A percentile compares a stretch with the other conserved stretches of the same genome.
Evolutionary conservation across 2,888 invertebrate species (phyloP).

Genomic region (Oegoconia quadripuncta): DNA sequence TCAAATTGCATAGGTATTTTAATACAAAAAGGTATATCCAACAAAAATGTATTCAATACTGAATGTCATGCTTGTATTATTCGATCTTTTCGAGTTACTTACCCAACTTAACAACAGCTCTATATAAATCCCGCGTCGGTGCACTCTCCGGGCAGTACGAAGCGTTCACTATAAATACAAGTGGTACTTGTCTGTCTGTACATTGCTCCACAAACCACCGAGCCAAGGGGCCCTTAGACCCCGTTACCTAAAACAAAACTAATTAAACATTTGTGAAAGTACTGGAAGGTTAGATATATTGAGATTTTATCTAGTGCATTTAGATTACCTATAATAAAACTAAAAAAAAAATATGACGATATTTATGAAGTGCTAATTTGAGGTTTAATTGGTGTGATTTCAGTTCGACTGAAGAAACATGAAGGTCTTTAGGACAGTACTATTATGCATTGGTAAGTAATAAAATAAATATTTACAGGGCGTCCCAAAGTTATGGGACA

Average conservation of each 20-base stretch:
- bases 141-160: conserved; percentile 28
- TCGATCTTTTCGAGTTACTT: no score
- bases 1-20: no score
- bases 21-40: no score
- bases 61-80: no score
- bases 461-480: not conserved
- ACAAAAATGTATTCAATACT: no score
- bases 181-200: conserved; percentile 37
- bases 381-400: conserved; percentile 43
- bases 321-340: no score
- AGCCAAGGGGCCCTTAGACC: conserved; percentile 51
- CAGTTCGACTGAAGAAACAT: conserved; percentile 68
- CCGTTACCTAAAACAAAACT: conserved; percentile 43
- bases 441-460: conserved; percentile 63
- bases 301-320: conserved; percentile 1
- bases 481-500: no score
- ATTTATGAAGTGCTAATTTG: conserved; percentile 26
- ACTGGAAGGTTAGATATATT: conserved; percentile 54
- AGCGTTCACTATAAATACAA: conserved; percentile 66
- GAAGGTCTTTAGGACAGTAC: conserved; percentile 53
- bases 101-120: conserved; percentile 33
- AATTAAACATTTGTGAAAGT: conserved; percentile 58
- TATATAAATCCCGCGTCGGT: conserved; percentile 35
- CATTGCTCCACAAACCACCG: conserved; percentile 62
- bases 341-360: no score